Conservation (phyloP, 2,797 vertebrate genomes). For the Graptemys geographica region DNA sequence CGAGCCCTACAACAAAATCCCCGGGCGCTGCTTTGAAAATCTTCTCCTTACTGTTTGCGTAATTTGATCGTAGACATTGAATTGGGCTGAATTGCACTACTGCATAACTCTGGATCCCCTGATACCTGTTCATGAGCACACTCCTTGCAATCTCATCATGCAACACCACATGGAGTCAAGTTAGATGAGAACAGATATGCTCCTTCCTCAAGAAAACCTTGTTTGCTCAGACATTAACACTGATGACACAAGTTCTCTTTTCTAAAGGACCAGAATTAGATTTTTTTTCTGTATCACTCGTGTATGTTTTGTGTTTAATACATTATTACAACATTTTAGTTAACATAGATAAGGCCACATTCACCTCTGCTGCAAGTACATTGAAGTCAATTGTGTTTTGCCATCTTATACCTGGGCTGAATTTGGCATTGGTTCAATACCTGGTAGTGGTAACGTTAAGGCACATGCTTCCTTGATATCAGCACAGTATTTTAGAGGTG, state of each 20-base stretch:
- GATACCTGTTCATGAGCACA: background rate
- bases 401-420: background rate
- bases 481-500: too few relatives aligned
- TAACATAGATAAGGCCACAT: background rate
- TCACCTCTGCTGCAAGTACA: background rate
- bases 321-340: too few relatives aligned
- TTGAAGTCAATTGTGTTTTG: background rate
- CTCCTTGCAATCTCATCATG: background rate
- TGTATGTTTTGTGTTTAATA: background rate
- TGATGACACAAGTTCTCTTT: background rate
- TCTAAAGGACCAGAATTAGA: background rate
- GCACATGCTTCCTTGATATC: background rate
- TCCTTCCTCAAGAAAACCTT: background rate
- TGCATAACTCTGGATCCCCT: background rate
- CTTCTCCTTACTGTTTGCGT: background rate
- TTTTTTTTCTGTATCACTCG: background rate
- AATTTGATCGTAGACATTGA: background rate
- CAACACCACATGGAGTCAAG: rapidly evolving
- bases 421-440: background rate
- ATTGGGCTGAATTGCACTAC: background rate
- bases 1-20: background rate
- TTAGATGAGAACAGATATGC: background rate
- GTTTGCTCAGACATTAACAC: background rate
- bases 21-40: rapidly evolving
- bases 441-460: background rate